These are phyloP conservation scores for Sinocyclocheilus anophthalmus DNA, from an alignment of 2,113 vertebrate species.

Conservation along the genomic window DNA sequence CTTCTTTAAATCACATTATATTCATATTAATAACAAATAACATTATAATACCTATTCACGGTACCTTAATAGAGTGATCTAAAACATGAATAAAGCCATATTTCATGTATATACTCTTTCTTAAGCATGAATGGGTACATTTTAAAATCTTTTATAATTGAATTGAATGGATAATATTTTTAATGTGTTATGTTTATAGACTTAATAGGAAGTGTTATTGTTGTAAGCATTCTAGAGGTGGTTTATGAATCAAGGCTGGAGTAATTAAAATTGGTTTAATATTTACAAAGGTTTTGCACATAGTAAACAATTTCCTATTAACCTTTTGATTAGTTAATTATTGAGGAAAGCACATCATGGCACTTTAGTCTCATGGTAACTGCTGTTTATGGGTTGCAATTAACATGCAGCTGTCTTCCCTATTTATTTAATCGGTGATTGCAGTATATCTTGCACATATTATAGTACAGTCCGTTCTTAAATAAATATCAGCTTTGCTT, in stretches of 20 bases:
- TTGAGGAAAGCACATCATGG: background rate
- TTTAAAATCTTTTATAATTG: background rate
- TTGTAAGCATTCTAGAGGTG: background rate
- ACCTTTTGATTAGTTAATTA: slow-evolving; percentile 24
- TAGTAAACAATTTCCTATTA: background rate
- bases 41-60: too few relatives aligned
- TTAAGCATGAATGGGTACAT: background rate
- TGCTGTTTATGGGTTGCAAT: background rate
- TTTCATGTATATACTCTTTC: background rate
- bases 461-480: background rate
- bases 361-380: slow-evolving; percentile 13
- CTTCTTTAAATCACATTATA: background rate
- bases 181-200: too few relatives aligned
- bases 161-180: too few relatives aligned
- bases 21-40: background rate
- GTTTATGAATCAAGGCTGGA: background rate
- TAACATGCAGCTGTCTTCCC: slow-evolving; percentile 15
- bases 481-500: background rate
- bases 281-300: background rate
- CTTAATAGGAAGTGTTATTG: background rate
- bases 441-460: background rate
- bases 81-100: background rate
- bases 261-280: background rate
- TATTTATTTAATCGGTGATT: background rate
- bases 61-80: background rate